Evolutionary conservation across 2,113 vertebrate genomes (phyloP).

Genomic region (Caloenas nicobarica): DNA sequence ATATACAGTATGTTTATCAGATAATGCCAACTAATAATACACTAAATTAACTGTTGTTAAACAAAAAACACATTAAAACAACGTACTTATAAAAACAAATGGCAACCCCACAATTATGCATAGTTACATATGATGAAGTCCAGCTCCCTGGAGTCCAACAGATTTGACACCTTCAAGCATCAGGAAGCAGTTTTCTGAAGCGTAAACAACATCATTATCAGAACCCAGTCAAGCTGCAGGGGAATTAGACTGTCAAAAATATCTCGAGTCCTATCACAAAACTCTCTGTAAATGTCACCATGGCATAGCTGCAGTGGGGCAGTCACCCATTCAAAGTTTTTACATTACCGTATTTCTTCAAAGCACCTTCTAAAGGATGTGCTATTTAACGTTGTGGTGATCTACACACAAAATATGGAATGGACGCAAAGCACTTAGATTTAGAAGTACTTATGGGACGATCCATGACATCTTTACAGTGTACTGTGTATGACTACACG

Average conservation of each 20-base stretch:
- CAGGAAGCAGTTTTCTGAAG: background rate
- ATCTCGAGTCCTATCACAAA: background rate
- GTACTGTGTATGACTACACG: background rate
- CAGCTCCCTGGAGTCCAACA: background rate
- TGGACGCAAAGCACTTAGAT: slow-evolving; percentile 46
- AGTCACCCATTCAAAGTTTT: background rate
- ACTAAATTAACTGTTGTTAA: slow-evolving; percentile 7
- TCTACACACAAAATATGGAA: background rate
- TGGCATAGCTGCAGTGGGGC: background rate
- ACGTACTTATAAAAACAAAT: background rate
- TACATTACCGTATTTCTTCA: background rate
- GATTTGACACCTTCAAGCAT: background rate
- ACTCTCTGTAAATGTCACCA: background rate
- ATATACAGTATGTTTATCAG: slow-evolving; percentile 21
- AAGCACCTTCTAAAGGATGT: background rate
- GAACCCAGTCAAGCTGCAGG: background rate
- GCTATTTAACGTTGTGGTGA: background rate
- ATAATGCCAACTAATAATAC: background rate
- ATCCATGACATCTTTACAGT: background rate
- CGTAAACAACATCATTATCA: background rate
- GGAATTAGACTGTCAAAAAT: background rate
- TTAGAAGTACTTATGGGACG: slow-evolving; percentile 41
- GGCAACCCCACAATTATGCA: background rate
- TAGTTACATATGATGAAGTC: background rate
- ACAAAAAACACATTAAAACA: slow-evolving; percentile 10